A percentile compares a stretch with the other conserved stretches of the same genome.
These are phyloP conservation scores for Corythaixoides concolor DNA, from an alignment of 2,113 vertebrate genomes.

Conservation along the genomic window DNA sequence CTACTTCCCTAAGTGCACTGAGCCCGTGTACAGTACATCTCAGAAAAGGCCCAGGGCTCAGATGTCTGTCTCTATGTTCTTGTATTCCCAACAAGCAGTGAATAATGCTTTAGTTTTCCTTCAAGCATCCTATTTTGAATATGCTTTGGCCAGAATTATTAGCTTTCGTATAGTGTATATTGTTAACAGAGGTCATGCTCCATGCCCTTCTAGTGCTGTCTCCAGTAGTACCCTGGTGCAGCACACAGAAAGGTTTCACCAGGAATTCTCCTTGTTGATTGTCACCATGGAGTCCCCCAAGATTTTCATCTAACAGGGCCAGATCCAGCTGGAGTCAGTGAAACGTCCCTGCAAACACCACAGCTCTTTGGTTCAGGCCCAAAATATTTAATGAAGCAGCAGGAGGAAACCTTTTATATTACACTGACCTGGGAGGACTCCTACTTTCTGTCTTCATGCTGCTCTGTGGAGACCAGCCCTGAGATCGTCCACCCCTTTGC, in stretches of 20 bases:
- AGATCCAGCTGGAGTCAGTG: neutral
- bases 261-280: neutral
- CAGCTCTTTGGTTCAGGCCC: neutral
- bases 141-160: slow-evolving; percentile 44
- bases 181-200: slow-evolving; percentile 12
- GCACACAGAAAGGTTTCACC: neutral
- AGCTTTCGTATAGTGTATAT: neutral
- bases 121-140: slow-evolving; percentile 48
- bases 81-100: slow-evolving; percentile 49
- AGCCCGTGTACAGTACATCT: neutral
- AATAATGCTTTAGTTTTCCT: slow-evolving; percentile 67
- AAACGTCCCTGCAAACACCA: neutral
- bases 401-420: neutral
- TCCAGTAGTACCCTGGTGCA: neutral
- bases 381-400: neutral
- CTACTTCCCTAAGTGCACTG: neutral
- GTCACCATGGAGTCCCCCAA: neutral
- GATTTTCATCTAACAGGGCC: neutral
- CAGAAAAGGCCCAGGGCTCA: slow-evolving; percentile 48
- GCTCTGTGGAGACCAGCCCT: neutral
- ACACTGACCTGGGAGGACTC: neutral
- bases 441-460: neutral
- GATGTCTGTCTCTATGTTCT: slow-evolving; percentile 40
- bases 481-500: neutral
- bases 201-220: neutral